Evolutionary conservation across 1,140 invertebrate species (phyloP), one percentile per base, ranked within the genome.

Genomic region (Heliconius nattereri): DNA sequence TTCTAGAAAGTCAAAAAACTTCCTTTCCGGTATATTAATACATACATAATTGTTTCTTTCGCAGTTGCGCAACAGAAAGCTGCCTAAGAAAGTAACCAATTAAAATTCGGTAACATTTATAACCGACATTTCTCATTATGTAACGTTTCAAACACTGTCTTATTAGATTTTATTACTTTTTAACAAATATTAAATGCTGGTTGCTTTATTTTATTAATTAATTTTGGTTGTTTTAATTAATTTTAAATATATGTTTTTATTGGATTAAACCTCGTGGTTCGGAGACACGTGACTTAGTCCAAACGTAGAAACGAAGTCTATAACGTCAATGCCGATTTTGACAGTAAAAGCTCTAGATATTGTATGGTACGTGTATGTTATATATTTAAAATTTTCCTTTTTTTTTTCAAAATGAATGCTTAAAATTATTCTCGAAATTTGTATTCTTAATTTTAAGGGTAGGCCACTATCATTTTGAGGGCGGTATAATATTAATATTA

Each of bases 1-100:
- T 79, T 86, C 81, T 91, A 91, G 90, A 91, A 91, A 91, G 90
- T 91, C 84, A 85, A 87, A 85, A 84, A 73, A 85, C 82, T 85
- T 89, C 87, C 87, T 92, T 92, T 92, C 90, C 90, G 88, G 88
- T 91, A 82, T 91, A 89, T 92, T 90, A 91, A 91, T 91, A 89
- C 85, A 88, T 90, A 86, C 87, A 93, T 93, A 92, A 92, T 91
- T 93, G 90, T 91, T 90, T 92, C 90, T 88, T 89, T 87, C 82
- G 83, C 60, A 75, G 86, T 93, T 93, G 86, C 86, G 89, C 84
- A 93, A 93, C 81, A 66, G 83, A 87, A 87, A 86, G 86, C 85
- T 85, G 81, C 81, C 75, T 83, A 85, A 90, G 92, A 93, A 93
- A 93, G 92, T 89, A 83, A 80, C 86, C 90, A 92, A 92, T 93